Evolutionary conservation across 1,140 invertebrate genomes (phyloP).

Genomic region (Ceratosolen fusciceps): DNA sequence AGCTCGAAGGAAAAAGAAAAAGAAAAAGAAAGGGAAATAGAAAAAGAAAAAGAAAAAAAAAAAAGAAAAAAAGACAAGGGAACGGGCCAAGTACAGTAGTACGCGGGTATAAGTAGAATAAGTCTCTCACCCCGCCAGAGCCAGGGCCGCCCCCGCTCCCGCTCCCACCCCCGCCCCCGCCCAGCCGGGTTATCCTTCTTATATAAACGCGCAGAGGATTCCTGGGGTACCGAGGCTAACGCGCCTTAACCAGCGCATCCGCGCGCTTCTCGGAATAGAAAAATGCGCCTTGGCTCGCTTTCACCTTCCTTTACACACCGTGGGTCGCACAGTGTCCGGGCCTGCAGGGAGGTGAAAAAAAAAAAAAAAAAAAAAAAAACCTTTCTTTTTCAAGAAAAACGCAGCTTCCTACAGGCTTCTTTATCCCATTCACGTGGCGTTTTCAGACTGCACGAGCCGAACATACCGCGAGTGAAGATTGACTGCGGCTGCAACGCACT

Average conservation of each 20-base stretch:
- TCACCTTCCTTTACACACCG: background rate
- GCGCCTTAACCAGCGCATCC: background rate
- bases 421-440: background rate
- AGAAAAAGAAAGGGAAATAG: too few species aligned
- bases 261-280: background rate
- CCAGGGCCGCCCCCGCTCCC: background rate
- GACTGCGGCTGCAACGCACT: too few species aligned
- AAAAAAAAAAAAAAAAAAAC: too few species aligned
- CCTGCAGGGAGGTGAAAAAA: background rate
- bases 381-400: background rate
- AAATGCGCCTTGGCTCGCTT: background rate
- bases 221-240: background rate
- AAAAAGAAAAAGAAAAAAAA: too few species aligned
- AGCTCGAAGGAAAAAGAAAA: background rate
- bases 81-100: background rate
- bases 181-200: background rate
- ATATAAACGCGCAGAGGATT: background rate
- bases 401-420: background rate
- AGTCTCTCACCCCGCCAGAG: too few species aligned
- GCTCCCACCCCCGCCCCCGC: background rate
- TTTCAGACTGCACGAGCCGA: too few species aligned
- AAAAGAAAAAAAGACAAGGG: conserved; percentile 24
- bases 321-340: background rate
- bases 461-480: too few species aligned
- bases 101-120: background rate